Base-by-base conservation (phyloP, 2,888 invertebrate species). In the Crematogaster levior region DNA sequence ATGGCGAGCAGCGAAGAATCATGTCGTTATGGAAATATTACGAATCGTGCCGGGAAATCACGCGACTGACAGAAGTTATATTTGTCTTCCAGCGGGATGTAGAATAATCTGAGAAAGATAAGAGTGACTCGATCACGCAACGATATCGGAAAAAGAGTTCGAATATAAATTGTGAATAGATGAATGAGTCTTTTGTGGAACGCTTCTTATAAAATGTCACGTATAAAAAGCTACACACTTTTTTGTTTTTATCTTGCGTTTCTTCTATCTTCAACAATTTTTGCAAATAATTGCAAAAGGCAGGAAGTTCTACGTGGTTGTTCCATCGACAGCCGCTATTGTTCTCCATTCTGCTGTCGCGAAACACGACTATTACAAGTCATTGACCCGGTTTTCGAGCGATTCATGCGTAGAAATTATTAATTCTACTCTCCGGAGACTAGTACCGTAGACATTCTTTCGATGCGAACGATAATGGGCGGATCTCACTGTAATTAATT, bases 361-460 rank as follows among this genome's bases (percentile, higher is more conserved):
- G 77, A 79, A 79, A 79, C 37, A 24, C 56, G 77, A 58, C 77
- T 79, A 70, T 79, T 79, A 77, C 56, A 10, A 79, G 77, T 79
- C 77, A 79, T 79, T 77, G 77, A 77, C 77, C 77, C 3, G 77
- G n/a, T 77, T 77, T 68, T 77, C 77, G 40, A 43, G 30, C 70
- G 70, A 77, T 68, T 77, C 56, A 77, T 24, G 77, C 77, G 56
- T 77, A 43, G 77, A 58, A 58, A 56, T 51, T 77, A 68, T 77
- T 68, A 68, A 27, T 34, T 68, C 30, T 37, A 40, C 66, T 66
- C 75, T 24, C 43, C 1, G 56, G 56, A 18, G 27, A 15, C 27
- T 21, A 9, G 46, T 48, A 46, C 53, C 24, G 34, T 46, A 34
- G 43, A 40, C n/a, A 21, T 40, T 66, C 10, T 53, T 53, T 43